Evolutionary conservation across 2,888 invertebrate species (phyloP).

Genomic region (Scaptomyza parva): DNA sequence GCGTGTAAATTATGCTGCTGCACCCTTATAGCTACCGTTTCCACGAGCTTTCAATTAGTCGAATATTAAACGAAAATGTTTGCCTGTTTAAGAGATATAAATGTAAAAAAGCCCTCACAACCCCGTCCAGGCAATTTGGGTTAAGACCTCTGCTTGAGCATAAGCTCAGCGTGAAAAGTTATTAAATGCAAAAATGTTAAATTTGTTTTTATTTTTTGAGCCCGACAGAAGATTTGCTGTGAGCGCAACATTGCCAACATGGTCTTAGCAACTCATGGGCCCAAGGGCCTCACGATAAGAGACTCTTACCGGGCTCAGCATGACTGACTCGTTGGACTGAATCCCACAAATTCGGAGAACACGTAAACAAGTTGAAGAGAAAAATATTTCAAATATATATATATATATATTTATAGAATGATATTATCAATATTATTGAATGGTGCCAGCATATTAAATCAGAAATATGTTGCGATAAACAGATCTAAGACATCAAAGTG

Average conservation of each 20-base stretch:
- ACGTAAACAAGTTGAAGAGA: background rate
- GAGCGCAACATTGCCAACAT: slow-evolving; percentile 1
- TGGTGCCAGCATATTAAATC: slow-evolving; percentile 28
- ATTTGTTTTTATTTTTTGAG: slow-evolving; percentile 1
- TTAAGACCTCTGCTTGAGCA: slow-evolving; percentile 2
- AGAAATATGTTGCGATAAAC: slow-evolving; percentile 23
- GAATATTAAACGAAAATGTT: slow-evolving; percentile 10
- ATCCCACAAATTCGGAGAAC: too few species aligned
- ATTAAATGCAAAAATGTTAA: slow-evolving; percentile 8
- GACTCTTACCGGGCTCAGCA: slow-evolving; percentile 26
- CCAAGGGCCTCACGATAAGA: slow-evolving; percentile 5
- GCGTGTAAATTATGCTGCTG: background rate
- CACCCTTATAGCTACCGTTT: background rate
- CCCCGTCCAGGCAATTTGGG: background rate
- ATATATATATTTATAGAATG: slow-evolving; percentile 1
- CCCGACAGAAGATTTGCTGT: background rate
- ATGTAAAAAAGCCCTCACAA: background rate
- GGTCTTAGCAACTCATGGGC: too few species aligned
- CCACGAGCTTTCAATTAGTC: slow-evolving; percentile 21
- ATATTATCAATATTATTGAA: slow-evolving; percentile 27
- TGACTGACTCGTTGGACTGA: too few species aligned
- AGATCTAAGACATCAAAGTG: slow-evolving; percentile 45
- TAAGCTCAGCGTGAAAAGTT: slow-evolving; percentile 28
- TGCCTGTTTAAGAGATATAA: slow-evolving; percentile 3
- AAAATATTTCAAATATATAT: slow-evolving; percentile 16